These are phyloP conservation scores for Harmothoe impar DNA, from an alignment of 2,888 invertebrate genomes.

Conservation along the genomic window DNA sequence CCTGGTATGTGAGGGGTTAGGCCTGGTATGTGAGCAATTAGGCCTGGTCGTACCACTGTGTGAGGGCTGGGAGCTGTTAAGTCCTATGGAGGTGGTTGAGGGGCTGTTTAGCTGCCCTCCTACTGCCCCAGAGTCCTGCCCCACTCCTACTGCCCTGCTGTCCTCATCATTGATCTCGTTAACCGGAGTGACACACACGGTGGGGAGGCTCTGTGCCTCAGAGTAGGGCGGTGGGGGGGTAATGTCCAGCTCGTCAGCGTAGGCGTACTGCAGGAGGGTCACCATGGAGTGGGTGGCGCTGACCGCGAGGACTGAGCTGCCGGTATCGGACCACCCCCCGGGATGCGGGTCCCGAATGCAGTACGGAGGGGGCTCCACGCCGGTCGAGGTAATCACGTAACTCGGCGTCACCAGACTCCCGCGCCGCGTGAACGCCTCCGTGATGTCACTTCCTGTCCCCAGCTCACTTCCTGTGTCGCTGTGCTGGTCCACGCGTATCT, in stretches of 20 bases:
- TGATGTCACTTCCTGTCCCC: constrained; percentile 18
- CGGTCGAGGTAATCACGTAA: background rate
- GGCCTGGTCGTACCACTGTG: too few relatives aligned
- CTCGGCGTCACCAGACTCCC: background rate
- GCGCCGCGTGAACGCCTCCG: background rate
- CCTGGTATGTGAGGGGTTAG: too few relatives aligned
- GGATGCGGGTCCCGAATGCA: constrained; percentile 7
- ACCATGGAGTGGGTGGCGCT: constrained; percentile 54
- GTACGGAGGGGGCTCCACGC: background rate
- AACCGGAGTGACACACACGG: background rate
- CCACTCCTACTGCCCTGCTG: too few relatives aligned
- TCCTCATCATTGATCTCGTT: background rate
- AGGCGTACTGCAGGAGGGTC: constrained; percentile 48
- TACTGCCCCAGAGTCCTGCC: too few relatives aligned
- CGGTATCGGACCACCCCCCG: constrained; percentile 7
- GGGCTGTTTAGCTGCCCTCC: too few relatives aligned
- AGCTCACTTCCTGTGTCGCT: constrained; percentile 18
- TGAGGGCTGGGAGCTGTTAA: too few relatives aligned
- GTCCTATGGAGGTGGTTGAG: too few relatives aligned
- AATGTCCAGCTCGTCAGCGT: constrained; percentile 3
- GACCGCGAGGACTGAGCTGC: background rate
- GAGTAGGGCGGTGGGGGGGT: background rate
- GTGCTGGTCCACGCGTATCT: background rate
- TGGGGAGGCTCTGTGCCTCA: background rate
- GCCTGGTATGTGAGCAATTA: too few relatives aligned